Evolutionary conservation across 2,888 invertebrate genomes (phyloP), one percentile per base, ranked within the genome.

Genomic region (Volucella zonaria): DNA sequence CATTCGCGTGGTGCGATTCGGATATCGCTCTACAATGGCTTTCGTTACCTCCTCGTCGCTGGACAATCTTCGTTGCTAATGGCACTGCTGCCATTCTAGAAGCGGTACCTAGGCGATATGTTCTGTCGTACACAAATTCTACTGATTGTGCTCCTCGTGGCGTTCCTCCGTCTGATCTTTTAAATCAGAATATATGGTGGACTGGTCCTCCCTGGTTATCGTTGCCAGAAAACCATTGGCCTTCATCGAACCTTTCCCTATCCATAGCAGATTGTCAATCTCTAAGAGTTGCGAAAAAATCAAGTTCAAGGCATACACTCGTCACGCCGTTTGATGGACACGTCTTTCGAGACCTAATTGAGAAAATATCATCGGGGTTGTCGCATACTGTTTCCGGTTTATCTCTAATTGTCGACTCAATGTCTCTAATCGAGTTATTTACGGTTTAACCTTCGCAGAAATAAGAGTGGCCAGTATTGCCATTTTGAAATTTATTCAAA

Each of bases 11-110:
- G n/a, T n/a, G n/a, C n/a, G n/a, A n/a, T n/a, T n/a, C n/a, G n/a
- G n/a, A n/a, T n/a, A 12, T 89, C 12, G 88, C 88, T 1, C 67
- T 90, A 0, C 80, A 86, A 43, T 90, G 90, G 89, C 61, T 90
- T 1, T 77, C 80, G 2, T 52, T 75, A 23, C 86, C 86, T 3
- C 86, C 83, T 0, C 56, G 85, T 14, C 82, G 74, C 14, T 87
- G 86, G 86, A 66, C 70, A 14, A 80, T 79, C 0, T 87, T 79
- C 40, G 81, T 86, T 0, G 76, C 76, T 12, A 86, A 87, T 18
- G 51, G 86, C 0, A 86, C 78, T 11, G 76, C 83, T 9, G 77
- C n/a, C n/a, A n/a, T n/a, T 73, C 56, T 38, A 40, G 64, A 11
- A 9, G 58, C 12, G n/a, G n/a, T n/a, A n/a, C 56, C 31, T 45